These are phyloP conservation scores for Drosophila lowei DNA, from an alignment of 1,140 invertebrate species.

Conservation along the genomic window DNA sequence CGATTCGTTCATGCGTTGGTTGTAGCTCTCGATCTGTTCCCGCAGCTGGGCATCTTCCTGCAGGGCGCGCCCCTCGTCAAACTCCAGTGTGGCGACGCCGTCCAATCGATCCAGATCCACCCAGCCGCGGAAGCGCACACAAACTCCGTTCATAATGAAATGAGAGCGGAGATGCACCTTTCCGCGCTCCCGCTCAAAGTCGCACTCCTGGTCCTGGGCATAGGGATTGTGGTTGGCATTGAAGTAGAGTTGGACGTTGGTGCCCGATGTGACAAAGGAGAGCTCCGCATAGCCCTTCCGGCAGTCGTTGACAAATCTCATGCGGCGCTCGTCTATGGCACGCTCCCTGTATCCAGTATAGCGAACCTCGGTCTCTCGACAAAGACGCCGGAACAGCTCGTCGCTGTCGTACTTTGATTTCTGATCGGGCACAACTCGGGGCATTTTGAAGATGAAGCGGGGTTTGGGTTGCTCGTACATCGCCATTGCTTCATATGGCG, in stretches of 20 bases:
- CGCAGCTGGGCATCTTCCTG: constrained; percentile 92
- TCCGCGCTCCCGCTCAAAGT: constrained; percentile 97
- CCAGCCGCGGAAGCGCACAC: constrained; percentile 97
- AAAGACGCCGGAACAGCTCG: constrained; percentile 95
- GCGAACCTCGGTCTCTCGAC: constrained; percentile 95
- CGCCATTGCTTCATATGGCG: constrained; percentile 56
- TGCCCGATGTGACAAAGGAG: constrained; percentile 95
- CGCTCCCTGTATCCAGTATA: constrained; percentile 97
- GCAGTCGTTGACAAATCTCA: constrained; percentile 95
- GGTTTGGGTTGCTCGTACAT: constrained; percentile 95
- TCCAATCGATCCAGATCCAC: constrained; percentile 96
- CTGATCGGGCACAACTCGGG: constrained; percentile 96
- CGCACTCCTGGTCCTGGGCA: constrained; percentile 90
- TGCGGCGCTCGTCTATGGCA: constrained; percentile 94
- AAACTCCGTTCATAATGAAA: constrained; percentile 99
- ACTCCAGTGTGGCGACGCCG: constrained; percentile 95
- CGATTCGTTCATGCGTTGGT: constrained; percentile 82
- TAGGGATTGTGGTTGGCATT: constrained; percentile 88
- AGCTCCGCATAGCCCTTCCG: constrained; percentile 97
- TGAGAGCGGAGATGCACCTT: constrained; percentile 97
- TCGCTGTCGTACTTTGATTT: constrained; percentile 97
- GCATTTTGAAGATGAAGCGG: constrained; percentile 96
- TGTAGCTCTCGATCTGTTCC: constrained; percentile 95
- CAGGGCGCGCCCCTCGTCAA: constrained; percentile 92
- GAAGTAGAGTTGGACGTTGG: constrained; percentile 96